Evolutionary conservation across 2,888 invertebrate species (phyloP), one percentile per base, ranked within the genome.

Genomic region (Drosophila meridionalis): DNA sequence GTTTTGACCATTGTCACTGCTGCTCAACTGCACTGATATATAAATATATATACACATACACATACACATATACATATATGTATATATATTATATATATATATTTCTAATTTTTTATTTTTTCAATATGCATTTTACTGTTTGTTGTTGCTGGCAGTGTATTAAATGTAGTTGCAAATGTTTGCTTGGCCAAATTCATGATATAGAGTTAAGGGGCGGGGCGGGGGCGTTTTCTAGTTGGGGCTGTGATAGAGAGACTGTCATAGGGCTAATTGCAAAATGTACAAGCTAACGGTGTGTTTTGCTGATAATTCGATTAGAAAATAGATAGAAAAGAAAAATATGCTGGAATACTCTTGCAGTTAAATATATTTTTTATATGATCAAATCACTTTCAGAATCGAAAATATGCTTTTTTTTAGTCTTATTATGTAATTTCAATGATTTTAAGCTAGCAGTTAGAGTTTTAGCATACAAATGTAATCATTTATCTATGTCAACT

Each of bases 21-120:
- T 85, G 85, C 85, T 85, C 90, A 82, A 78, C 85, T 90, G 90
- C 85, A 82, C 86, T 76, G 71, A 69, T 42, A 32, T 20, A 57
- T 8, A 73, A 63, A 57, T 12, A 32, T 42, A 42, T 5, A 50
- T 14, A 34, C 1, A 50, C 20, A 52, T 11, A 52, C 1, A 50
- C 2, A 50, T 4, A 50, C 4, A 11, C 32, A 28, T 6, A 28
- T 0, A 30, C 4, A 8, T 8, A n/a, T 11, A 32, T 5, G 11
- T 34, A 36, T 60, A 14, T 8, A n/a, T 38, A 56, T 40, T 20
- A 0, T 52, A 55, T 64, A 42, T 48, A 48, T 42, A 72, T 55
- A 32, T 34, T 34, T 12, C 53, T 20, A 56, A 60, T 47, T 47
- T 20, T 20, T 0, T 20, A n/a, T 20, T 20, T 20, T 60, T 48